Conservation (phyloP, 2,797 vertebrate species). For the Rhynchotus rufescens region DNA sequence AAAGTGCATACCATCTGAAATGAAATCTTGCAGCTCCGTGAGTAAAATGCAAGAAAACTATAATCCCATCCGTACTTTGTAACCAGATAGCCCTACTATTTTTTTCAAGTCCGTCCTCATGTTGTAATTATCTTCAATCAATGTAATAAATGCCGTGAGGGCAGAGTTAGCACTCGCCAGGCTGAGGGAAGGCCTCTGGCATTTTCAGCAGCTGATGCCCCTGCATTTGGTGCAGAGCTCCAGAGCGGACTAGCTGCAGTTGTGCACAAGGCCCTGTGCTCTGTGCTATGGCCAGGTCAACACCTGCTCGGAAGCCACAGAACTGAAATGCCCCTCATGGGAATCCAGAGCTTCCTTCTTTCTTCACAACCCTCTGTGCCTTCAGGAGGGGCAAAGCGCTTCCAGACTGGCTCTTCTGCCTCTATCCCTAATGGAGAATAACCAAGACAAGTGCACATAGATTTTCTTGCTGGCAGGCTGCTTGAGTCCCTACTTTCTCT, state of each 20-base stretch:
- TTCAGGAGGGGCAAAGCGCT: background rate
- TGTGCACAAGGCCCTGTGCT: background rate
- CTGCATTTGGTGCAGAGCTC: background rate
- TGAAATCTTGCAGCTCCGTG: background rate
- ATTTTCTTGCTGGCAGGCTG: background rate
- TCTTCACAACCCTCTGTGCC: background rate
- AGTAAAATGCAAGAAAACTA: conserved; percentile 2
- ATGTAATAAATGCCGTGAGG: background rate
- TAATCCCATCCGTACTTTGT: background rate
- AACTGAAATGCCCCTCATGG: background rate
- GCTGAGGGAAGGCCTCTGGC: background rate
- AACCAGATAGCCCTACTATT: background rate
- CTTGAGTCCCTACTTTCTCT: background rate
- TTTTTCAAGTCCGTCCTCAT: background rate
- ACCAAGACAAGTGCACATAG: background rate
- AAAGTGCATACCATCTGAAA: background rate
- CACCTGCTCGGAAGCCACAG: background rate
- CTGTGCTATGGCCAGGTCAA: background rate
- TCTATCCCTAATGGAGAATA: background rate
- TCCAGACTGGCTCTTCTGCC: background rate
- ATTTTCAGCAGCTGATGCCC: background rate
- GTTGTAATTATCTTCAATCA: conserved; percentile 29
- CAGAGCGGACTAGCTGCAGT: background rate
- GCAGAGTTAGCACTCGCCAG: background rate
- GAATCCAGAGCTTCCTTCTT: background rate